Evolutionary conservation across 2,113 vertebrate genomes (phyloP).

Genomic region (Hyla sarda): DNA sequence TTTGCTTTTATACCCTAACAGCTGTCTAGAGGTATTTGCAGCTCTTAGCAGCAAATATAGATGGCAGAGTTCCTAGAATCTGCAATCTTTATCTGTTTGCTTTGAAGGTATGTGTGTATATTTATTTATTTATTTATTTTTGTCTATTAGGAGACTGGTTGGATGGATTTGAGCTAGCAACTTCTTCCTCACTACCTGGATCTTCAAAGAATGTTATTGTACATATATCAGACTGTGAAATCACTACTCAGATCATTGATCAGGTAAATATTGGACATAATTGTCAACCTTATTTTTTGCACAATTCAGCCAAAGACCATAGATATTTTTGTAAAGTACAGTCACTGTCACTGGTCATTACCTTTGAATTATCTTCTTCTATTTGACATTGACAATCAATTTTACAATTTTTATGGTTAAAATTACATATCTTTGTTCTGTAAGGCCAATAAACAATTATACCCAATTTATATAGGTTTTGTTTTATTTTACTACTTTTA

Average conservation of each 20-base stretch:
- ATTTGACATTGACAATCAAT: too few relatives aligned
- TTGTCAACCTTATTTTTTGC: neutral
- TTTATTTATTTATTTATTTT: neutral
- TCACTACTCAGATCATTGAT: constrained; percentile 34
- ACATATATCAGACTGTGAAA: constrained; percentile 21
- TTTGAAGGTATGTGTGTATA: neutral
- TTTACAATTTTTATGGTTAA: too few relatives aligned
- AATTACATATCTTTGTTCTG: too few relatives aligned
- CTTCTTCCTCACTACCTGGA: neutral
- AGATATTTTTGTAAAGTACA: neutral
- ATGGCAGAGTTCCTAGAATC: too few relatives aligned
- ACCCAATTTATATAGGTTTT: too few relatives aligned
- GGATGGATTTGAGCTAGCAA: neutral
- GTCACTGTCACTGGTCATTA: neutral
- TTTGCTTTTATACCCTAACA: too few relatives aligned
- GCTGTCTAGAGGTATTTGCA: too few relatives aligned
- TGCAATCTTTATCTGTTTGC: too few relatives aligned
- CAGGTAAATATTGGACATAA: neutral
- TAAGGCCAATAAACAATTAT: too few relatives aligned
- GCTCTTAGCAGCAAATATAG: too few relatives aligned
- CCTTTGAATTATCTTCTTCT: too few relatives aligned
- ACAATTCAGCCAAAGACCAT: neutral
- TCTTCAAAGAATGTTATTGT: neutral
- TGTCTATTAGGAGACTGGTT: constrained; percentile 26
- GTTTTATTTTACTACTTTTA: too few relatives aligned